A percentile compares a stretch with the other conserved stretches of the same genome.
These are phyloP conservation scores for Lophochroa leadbeateri DNA, from an alignment of 2,113 vertebrate genomes.

Conservation along the genomic window DNA sequence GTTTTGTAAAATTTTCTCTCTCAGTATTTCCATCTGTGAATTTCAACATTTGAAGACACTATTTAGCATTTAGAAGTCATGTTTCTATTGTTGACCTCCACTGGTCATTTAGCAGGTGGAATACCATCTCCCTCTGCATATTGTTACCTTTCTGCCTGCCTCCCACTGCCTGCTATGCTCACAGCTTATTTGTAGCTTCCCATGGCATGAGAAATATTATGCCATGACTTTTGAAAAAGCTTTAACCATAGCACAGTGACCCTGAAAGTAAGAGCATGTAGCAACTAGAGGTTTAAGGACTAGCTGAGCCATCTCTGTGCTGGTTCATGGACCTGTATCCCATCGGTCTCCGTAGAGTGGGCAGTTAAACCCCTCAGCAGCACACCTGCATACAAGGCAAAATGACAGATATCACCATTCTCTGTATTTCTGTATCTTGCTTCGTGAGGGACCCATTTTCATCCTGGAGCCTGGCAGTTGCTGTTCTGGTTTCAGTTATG, in stretches of 20 bases:
- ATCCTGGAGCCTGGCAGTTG: rapidly evolving
- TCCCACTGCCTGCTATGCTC: not conserved
- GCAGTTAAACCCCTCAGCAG: not conserved
- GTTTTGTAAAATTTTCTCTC: not conserved
- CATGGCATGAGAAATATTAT: not conserved
- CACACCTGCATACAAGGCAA: rapidly evolving
- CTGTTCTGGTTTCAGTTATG: not conserved
- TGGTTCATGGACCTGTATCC: not conserved
- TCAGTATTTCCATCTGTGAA: not conserved
- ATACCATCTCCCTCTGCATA: not conserved
- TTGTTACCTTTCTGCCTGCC: not conserved
- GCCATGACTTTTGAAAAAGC: not conserved
- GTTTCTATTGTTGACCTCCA: not conserved
- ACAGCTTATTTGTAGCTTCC: not conserved
- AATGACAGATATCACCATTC: not conserved
- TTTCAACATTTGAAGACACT: not conserved
- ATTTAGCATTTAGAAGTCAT: not conserved
- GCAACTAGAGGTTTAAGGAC: not conserved
- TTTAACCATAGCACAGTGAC: not conserved
- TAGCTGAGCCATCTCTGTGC: not conserved
- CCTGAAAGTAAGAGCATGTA: not conserved
- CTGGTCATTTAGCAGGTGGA: not conserved
- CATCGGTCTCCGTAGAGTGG: rapidly evolving
- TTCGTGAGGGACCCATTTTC: not conserved
- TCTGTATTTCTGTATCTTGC: not conserved